These are phyloP conservation scores for Benthosema pterotum DNA, from an alignment of 2,797 vertebrate genomes.

Conservation along the genomic window DNA sequence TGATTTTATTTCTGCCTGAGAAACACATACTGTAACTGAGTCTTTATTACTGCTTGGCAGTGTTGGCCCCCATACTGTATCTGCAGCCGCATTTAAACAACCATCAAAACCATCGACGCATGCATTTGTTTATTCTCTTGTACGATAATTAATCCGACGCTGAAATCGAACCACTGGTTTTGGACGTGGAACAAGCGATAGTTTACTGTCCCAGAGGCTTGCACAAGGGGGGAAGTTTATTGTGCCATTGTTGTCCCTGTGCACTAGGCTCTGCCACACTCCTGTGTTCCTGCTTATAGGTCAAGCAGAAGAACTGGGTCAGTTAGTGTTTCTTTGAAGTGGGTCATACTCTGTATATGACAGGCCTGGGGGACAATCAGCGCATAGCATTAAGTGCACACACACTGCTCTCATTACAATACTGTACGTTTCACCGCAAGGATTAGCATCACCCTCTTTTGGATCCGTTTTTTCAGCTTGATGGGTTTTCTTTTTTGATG, in stretches of 20 bases:
- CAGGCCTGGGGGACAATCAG: conserved; percentile 29
- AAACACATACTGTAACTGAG: no score
- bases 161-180: conserved; percentile 22
- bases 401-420: conserved; percentile 53
- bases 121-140: no score
- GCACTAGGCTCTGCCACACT: conserved; percentile 12
- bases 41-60: no score
- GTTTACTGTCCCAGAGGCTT: conserved; percentile 19
- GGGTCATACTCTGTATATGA: conserved; percentile 48
- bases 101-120: no score
- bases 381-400: conserved; percentile 39
- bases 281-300: conserved; percentile 40
- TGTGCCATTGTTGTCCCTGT: conserved; percentile 18
- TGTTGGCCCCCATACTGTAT: no score
- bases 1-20: no score
- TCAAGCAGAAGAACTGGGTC: conserved; percentile 72
- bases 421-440: conserved; percentile 50
- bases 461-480: conserved; percentile 25
- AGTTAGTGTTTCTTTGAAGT: conserved; percentile 60
- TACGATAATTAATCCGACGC: no score
- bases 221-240: background rate
- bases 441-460: conserved; percentile 28
- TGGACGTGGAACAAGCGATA: conserved; percentile 14
- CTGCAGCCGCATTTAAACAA: no score
- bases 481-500: no score